Evolutionary conservation across 2,888 invertebrate species (phyloP).

Genomic region (Cremastinae sp.): DNA sequence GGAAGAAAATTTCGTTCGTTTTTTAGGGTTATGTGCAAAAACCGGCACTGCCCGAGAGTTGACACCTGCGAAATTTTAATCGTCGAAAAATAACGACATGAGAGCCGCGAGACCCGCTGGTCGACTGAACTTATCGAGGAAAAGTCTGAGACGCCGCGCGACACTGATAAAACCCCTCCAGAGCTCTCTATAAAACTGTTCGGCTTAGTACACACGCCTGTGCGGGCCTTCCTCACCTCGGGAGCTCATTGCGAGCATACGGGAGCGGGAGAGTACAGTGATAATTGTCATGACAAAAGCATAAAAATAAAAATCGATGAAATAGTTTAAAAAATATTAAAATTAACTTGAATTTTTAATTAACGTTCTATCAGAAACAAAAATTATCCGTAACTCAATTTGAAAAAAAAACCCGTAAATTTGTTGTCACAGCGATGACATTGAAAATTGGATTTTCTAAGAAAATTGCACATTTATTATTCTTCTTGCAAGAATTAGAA

Average conservation of each 20-base stretch:
- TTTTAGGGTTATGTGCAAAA: conserved; percentile 5
- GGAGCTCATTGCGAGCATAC: background rate
- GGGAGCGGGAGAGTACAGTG: too few species aligned
- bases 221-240: conserved; percentile 26
- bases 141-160: conserved; percentile 65
- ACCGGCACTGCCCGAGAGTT: background rate
- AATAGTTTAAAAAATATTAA: too few species aligned
- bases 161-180: conserved; percentile 71
- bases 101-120: conserved; percentile 62
- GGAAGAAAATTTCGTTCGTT: background rate
- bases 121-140: conserved; percentile 65
- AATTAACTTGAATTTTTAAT: too few species aligned
- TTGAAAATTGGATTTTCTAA: too few species aligned
- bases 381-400: too few species aligned
- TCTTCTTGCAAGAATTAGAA: too few species aligned
- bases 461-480: too few species aligned
- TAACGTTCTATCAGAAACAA: too few species aligned
- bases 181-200: conserved; percentile 48
- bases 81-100: conserved; percentile 38
- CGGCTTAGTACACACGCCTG: conserved; percentile 29
- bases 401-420: too few species aligned
- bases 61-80: conserved; percentile 17
- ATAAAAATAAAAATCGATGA: too few species aligned
- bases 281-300: too few species aligned
- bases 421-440: background rate